A percentile compares a stretch with the other conserved stretches of the same genome.
Evolutionary conservation across 2,113 vertebrate species (phyloP).

Genomic region (Nematolebias whitei): DNA sequence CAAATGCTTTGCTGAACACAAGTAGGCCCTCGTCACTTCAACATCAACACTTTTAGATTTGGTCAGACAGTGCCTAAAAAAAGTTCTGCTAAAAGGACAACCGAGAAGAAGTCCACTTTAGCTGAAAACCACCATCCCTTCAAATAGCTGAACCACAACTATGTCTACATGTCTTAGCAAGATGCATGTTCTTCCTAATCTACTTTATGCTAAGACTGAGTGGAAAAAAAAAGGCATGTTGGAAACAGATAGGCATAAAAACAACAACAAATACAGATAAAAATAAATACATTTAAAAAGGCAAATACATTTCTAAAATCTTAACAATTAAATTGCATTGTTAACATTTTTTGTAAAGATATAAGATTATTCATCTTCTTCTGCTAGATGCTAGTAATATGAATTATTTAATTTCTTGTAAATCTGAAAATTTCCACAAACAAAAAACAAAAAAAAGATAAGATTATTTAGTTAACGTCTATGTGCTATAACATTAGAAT

Average conservation of each 20-base stretch:
- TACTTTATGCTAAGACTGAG: constrained; percentile 27
- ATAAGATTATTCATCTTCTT: too few relatives aligned
- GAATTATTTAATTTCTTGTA: too few relatives aligned
- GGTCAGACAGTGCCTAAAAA: constrained; percentile 5
- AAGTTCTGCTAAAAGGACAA: constrained; percentile 34
- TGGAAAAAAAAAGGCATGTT: constrained; percentile 19
- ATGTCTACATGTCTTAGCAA: constrained; percentile 45
- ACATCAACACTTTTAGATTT: constrained; percentile 23
- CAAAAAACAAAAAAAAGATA: too few relatives aligned
- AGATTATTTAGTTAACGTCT: too few relatives aligned
- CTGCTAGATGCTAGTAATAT: too few relatives aligned
- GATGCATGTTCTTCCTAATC: constrained; percentile 36
- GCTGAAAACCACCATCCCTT: constrained; percentile 49
- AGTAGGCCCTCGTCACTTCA: not conserved
- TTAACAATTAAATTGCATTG: not conserved
- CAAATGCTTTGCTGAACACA: not conserved
- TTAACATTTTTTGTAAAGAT: too few relatives aligned
- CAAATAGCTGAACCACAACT: constrained; percentile 58
- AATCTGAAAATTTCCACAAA: too few relatives aligned
- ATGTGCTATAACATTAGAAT: too few relatives aligned
- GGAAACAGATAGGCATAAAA: constrained; percentile 12
- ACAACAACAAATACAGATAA: not conserved
- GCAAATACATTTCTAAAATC: not conserved
- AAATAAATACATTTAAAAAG: not conserved
- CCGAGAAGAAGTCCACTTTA: constrained; percentile 41